Evolutionary conservation across 2,888 invertebrate species (phyloP).

Genomic region (Sarcophaga carnaria): DNA sequence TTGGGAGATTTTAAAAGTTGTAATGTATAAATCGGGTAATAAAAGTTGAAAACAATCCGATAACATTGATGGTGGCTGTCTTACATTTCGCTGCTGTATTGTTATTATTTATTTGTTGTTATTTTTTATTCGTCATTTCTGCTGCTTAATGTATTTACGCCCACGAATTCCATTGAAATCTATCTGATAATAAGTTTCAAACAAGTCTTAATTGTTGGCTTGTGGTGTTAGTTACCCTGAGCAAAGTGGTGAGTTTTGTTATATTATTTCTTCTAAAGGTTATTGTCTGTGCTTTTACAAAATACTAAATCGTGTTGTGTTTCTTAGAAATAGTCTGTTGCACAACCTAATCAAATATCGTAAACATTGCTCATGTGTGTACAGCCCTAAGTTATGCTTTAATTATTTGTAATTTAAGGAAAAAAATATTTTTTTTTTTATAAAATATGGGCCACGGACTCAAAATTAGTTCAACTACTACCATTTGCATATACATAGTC

Average conservation of each 20-base stretch:
- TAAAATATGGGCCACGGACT: too few relatives aligned
- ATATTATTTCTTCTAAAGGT: neutral
- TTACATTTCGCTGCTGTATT: conserved; percentile 2
- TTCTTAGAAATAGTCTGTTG: neutral
- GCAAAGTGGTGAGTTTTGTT: neutral
- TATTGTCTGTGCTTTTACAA: neutral
- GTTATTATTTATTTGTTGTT: conserved; percentile 14
- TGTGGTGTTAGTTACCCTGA: neutral
- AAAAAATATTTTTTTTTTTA: too few relatives aligned
- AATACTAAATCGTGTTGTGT: too few relatives aligned
- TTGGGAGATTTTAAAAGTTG: too few relatives aligned
- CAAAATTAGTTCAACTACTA: too few relatives aligned
- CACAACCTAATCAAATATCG: neutral
- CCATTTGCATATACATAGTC: too few relatives aligned
- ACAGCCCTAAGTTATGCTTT: conserved; percentile 1
- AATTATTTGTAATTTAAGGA: neutral
- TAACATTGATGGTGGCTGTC: too few relatives aligned
- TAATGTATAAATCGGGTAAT: too few relatives aligned
- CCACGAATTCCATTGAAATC: conserved; percentile 58
- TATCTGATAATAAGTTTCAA: conserved; percentile 4
- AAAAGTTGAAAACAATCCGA: too few relatives aligned
- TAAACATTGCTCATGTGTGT: neutral
- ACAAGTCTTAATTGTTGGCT: neutral
- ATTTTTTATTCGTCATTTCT: neutral
- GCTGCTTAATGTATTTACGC: conserved; percentile 35